Evolutionary conservation across 2,113 vertebrate genomes (phyloP), one percentile per base, ranked within the genome.

Genomic region (Catharus fuscescens): DNA sequence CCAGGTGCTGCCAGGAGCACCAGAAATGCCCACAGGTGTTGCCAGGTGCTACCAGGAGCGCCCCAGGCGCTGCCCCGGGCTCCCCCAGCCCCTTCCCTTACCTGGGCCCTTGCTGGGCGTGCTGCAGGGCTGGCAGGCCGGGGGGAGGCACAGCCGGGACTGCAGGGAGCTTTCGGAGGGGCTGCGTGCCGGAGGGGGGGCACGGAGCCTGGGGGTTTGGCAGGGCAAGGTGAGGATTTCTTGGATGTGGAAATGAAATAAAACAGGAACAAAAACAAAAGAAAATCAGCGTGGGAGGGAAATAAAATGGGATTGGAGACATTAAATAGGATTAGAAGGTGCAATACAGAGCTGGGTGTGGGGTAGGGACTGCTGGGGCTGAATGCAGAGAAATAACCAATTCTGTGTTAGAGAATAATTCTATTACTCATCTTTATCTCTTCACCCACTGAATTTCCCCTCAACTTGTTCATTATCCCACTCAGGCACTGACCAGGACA

Each of bases 201-300:
- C 87, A 96, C 96, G 96, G 97, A 97, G 91, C 95, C 96, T 26
- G 74, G 90, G 97, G 97, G 83, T 77, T 97, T 98, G 97, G 98
- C 97, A 97, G 98, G 97, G 97, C 97, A 97, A 94, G 98, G 97
- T 98, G 98, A 98, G 98, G 97, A 95, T 97, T 98, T 98, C 99
- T 99, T 97, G 97, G 97, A 91, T 71, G 76, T 89, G 96, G 88
- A 96, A 98, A 98, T 47, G 92, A 98, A 97, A 96, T 95, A 92
- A 97, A 95, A 97, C 1, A 18, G 62, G 72, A 69, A 86, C 36
- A 86, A 26, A 71, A 67, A 1, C 11, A 36, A 92, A 50, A 44
- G 29, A 59, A 96, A 90, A 95, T 98, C 92, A 98, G 89, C 88
- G 89, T 18, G 64, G 85, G 76, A 80, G 61, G 60, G 64, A 90